Percentiles rank a stretch among this genome's conserved stretches.
Evolutionary conservation across 2,113 vertebrate species (phyloP).

Genomic region (Lutjanus erythropterus): DNA sequence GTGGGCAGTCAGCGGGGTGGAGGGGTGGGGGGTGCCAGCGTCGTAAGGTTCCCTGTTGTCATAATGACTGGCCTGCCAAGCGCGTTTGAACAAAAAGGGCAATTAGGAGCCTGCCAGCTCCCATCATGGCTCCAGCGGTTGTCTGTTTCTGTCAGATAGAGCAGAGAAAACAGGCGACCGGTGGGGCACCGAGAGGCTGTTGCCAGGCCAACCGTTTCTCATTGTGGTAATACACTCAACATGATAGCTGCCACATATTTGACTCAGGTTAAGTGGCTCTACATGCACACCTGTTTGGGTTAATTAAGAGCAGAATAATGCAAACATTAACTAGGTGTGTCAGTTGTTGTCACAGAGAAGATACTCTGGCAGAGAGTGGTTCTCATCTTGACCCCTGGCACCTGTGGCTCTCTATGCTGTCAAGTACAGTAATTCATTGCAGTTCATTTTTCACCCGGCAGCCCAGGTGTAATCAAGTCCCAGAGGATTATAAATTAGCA

Average conservation of each 20-base stretch:
- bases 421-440: not conserved
- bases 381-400: not conserved
- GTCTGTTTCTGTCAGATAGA: conserved; percentile 60
- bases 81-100: conserved; percentile 53
- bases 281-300: not conserved
- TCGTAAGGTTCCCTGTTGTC: conserved; percentile 50
- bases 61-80: conserved; percentile 60
- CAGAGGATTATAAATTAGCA: not conserved
- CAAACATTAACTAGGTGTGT: not conserved
- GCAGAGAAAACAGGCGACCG: conserved; percentile 25
- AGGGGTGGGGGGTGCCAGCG: conserved; percentile 19
- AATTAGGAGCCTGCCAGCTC: conserved; percentile 60
- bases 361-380: not conserved
- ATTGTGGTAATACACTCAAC: not conserved
- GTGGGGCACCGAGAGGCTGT: conserved; percentile 24
- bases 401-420: not conserved
- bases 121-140: conserved; percentile 35
- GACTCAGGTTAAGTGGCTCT: not conserved
- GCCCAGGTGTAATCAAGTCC: not conserved
- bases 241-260: not conserved
- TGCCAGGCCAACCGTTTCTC: conserved; percentile 54
- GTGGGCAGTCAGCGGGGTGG: conserved; percentile 26
- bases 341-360: not conserved
- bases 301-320: conserved; percentile 5
- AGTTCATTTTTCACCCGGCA: conserved; percentile 6